Evolutionary conservation across 2,888 invertebrate genomes (phyloP), one percentile per base, ranked within the genome.

Genomic region (Phyllotreta striolata): DNA sequence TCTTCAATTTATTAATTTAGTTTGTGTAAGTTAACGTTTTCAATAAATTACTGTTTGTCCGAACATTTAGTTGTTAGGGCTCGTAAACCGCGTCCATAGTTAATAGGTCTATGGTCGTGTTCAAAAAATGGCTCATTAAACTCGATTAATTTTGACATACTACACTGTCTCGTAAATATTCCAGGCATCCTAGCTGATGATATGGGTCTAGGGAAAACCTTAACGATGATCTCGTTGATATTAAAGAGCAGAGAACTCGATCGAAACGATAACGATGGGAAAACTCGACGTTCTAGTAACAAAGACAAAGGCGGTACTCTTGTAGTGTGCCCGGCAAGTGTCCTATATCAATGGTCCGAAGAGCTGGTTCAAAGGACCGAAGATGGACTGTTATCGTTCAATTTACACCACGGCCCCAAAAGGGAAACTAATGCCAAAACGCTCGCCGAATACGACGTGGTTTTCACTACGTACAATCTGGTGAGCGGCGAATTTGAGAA

Each of bases 401-500:
- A 41, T 41, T 1, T 41, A 10, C 5, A 41, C 4, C 41, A 41
- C 4, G 41, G 41, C 3, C 4, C n/a, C 1, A 41, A 41, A n/a
- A 41, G 10, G 10, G 41, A 41, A 41, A 3, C 41, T 24, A 24
- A 84, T 74, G 82, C 87, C 9, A 85, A 85, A 73, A 82, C 85
- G 63, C 82, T 96, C 46, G 88, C 91, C 0, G 82, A 85, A 43
- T 81, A 88, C 78, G 93, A 96, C 80, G 82, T 98, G 0, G 95
- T 98, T 0, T 83, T 96, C 44, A 96, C 96, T 9, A 96, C 97
- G 0, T 98, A 96, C 76, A 88, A 91, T 49, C 87, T 94, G 57
- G 85, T 89, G 67, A 83, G 84, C 63, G 81, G 88, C 35, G 92
- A 91, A 75, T n/a, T n/a, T n/a, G n/a, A n/a, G n/a, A 80, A 79